Base-by-base conservation (phyloP, 2,113 vertebrate species). In the Monarcha castaneiventris region DNA sequence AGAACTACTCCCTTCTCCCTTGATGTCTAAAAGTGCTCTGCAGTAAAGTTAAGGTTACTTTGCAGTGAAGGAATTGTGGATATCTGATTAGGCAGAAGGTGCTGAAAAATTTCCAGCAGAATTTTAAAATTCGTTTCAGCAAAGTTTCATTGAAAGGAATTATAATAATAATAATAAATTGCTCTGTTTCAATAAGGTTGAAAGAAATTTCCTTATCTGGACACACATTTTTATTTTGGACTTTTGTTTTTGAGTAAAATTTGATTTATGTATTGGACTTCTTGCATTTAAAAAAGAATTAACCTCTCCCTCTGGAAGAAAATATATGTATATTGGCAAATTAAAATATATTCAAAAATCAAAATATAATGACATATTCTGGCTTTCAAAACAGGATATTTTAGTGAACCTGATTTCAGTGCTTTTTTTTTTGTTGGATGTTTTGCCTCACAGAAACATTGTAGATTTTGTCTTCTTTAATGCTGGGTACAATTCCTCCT, bases 21-120 rank as follows among this genome's bases (percentile, higher is more conserved):
- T 32, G 48, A 66, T 29, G 14, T 76, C 58, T 92, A 90, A 96
- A 97, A 95, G 81, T 77, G 48, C 39, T 71, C 92, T 91, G 89
- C 84, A 84, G 61, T 73, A 90, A 96, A 95, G 41, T 84, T 79
- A 89, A 69, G 46, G 49, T 89, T 58, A 41, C 56, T 74, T 63
- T 74, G 55, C 61, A 51, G 41, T 32, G 30, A 29, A 41, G 35
- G 1, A 11, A 22, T 71, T 80, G 25, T 29, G 39, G 30, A 4
- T 89, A 52, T 79, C 39, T 84, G 44, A 52, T 32, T 41, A 37
- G 27, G 32, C 27, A 74, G 35, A 76, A 19, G 6, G 5, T 71
- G 22, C 2, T 46, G 20, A 87, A 90, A 74, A 52, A 33, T 10
- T 39, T 90, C 39, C 32, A 51, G 9, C 11, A 7, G 11, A 51